These are phyloP conservation scores for Gobionotothen gibberifrons DNA, from an alignment of 2,797 vertebrate genomes.

Conservation along the genomic window DNA sequence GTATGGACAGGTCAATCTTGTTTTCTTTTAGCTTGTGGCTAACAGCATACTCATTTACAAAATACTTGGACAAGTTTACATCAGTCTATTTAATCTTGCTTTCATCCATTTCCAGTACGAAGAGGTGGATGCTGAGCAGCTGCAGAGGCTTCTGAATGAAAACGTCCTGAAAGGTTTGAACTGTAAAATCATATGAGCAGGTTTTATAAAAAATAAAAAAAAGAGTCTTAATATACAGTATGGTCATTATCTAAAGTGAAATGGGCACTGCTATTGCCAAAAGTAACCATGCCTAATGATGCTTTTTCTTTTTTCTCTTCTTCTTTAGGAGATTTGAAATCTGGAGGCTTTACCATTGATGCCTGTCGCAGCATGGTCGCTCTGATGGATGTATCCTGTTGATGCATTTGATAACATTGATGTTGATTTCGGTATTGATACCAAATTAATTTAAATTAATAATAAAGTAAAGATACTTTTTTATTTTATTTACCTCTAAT, in stretches of 20 bases:
- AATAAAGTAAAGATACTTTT: too few species aligned
- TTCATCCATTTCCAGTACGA: too few species aligned
- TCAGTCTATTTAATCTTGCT: too few species aligned
- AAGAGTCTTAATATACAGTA: background rate
- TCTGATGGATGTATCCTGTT: conserved; percentile 91
- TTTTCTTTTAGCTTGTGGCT: background rate
- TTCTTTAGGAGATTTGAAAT: conserved; percentile 32
- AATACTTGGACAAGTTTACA: too few species aligned
- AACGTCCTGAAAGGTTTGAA: conserved; percentile 64
- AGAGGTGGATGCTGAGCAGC: conserved; percentile 75
- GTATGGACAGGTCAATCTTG: too few species aligned
- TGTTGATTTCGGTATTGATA: background rate
- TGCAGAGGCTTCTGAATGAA: conserved; percentile 71
- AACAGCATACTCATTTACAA: background rate
- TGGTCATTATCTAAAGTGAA: too few species aligned
- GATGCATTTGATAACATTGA: background rate
- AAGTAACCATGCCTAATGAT: background rate
- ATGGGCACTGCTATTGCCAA: background rate
- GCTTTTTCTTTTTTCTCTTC: background rate
- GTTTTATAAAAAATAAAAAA: too few species aligned
- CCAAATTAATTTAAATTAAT: too few species aligned
- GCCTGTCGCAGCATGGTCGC: conserved; percentile 87
- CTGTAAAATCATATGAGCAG: background rate
- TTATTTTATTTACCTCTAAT: background rate
- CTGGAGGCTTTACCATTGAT: conserved; percentile 83